phyloP scores from a whole-genome alignment of 2,888 invertebrate species.

The Callyntrura guangdongensis region DNA sequence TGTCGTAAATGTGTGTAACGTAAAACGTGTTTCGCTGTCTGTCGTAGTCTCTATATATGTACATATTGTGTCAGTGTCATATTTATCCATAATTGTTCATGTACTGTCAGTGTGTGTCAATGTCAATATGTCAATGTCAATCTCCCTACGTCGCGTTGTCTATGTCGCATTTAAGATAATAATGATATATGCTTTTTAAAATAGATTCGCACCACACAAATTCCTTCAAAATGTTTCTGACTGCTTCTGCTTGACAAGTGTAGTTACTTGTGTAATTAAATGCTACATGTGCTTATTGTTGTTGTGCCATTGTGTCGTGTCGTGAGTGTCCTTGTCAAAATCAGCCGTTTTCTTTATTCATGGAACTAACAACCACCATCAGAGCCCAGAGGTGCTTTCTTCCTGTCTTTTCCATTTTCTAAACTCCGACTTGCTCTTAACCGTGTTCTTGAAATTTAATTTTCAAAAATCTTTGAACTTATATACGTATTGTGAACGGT shows the following conservation, averaged over 20 bases:
- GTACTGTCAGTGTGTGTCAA: background rate
- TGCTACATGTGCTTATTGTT: background rate
- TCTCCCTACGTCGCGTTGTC: background rate
- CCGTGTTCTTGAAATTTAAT: slow-evolving; percentile 49
- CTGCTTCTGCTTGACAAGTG: background rate
- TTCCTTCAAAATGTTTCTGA: background rate
- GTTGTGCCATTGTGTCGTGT: background rate
- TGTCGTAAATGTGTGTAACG: background rate
- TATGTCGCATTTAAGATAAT: background rate
- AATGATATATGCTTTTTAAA: background rate
- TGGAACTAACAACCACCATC: background rate
- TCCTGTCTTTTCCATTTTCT: background rate
- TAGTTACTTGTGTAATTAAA: background rate
- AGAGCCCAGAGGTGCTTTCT: background rate
- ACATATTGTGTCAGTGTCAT: background rate
- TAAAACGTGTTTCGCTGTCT: background rate
- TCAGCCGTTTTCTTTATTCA: background rate
- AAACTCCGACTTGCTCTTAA: slow-evolving; percentile 74
- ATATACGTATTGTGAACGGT: slow-evolving; percentile 16
- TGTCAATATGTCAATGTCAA: background rate
- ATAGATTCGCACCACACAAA: background rate
- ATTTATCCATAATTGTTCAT: background rate
- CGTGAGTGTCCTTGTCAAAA: background rate
- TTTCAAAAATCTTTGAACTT: background rate
- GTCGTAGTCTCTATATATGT: slow-evolving; percentile 1